phyloP scores from a whole-genome alignment of 1,140 invertebrate genomes.

The Drosophila arawakana region DNA sequence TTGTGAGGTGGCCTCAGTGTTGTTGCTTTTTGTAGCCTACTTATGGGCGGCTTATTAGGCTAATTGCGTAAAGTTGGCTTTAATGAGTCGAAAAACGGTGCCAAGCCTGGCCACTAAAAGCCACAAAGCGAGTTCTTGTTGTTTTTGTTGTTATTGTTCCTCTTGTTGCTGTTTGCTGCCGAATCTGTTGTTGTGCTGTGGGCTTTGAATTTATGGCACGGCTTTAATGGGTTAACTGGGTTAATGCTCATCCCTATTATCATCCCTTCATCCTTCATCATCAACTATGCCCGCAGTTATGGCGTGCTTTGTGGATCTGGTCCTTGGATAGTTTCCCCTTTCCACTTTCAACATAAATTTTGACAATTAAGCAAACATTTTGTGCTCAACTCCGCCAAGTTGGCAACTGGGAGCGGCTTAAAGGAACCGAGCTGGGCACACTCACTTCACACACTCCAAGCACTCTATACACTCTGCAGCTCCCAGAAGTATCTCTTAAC shows the following conservation, averaged over 20 bases:
- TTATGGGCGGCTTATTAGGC: constrained; percentile 75
- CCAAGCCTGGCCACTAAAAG: constrained; percentile 57
- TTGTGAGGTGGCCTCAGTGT: constrained; percentile 30
- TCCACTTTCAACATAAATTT: constrained; percentile 56
- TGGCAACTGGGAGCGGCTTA: constrained; percentile 19
- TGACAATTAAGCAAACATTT: constrained; percentile 71
- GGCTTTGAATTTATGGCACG: constrained; percentile 77
- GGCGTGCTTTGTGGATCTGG: constrained; percentile 14
- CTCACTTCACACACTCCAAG: no score
- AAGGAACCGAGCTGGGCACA: not conserved
- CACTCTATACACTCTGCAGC: not conserved
- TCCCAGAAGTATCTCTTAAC: constrained; percentile 46
- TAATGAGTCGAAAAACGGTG: constrained; percentile 80
- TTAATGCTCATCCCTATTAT: constrained; percentile 58
- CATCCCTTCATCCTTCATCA: constrained; percentile 30
- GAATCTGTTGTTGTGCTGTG: constrained; percentile 49
- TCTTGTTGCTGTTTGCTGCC: constrained; percentile 1
- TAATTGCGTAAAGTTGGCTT: constrained; percentile 81
- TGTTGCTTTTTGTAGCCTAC: constrained; percentile 38
- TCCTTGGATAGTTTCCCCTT: constrained; percentile 32
- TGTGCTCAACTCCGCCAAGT: constrained; percentile 34
- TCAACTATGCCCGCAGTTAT: not conserved
- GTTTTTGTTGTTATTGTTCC: constrained; percentile 1
- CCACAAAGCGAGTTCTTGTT: constrained; percentile 49
- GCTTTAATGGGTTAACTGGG: constrained; percentile 78